Conservation (phyloP, 2,888 invertebrate species). For the Kuschelorhynchus macadamiae region DNA sequence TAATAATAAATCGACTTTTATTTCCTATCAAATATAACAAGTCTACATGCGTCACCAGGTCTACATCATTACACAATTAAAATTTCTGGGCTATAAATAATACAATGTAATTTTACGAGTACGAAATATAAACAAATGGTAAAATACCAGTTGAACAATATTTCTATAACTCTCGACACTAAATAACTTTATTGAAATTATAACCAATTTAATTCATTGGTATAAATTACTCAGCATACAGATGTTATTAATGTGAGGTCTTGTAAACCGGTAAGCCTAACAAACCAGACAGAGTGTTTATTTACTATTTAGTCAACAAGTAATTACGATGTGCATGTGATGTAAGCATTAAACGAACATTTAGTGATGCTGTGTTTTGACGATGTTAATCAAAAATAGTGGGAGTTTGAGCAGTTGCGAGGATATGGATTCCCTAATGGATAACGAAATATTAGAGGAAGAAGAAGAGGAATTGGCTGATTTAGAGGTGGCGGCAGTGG, state of each 20-base stretch:
- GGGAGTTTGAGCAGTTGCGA: constrained; percentile 20
- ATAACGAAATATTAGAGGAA: constrained; percentile 42
- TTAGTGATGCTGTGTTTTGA: constrained; percentile 15
- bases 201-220: constrained; percentile 16
- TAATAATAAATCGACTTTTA: no score
- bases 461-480: constrained; percentile 30
- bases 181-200: no score
- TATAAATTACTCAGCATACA: constrained; percentile 6
- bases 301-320: constrained; percentile 40
- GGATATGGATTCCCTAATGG: constrained; percentile 41
- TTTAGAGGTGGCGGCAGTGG: not conserved
- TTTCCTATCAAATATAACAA: no score
- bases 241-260: constrained; percentile 11
- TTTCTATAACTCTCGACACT: no score
- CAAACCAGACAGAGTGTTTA: constrained; percentile 34
- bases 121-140: no score
- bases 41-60: no score
- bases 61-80: no score
- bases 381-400: constrained; percentile 40
- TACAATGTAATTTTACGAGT: no score
- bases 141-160: no score
- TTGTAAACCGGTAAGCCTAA: constrained; percentile 23
- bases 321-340: constrained; percentile 12
- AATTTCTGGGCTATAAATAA: no score
- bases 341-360: constrained; percentile 4